Conservation (phyloP, 1,140 invertebrate species). For the Fopius arisanus region DNA sequence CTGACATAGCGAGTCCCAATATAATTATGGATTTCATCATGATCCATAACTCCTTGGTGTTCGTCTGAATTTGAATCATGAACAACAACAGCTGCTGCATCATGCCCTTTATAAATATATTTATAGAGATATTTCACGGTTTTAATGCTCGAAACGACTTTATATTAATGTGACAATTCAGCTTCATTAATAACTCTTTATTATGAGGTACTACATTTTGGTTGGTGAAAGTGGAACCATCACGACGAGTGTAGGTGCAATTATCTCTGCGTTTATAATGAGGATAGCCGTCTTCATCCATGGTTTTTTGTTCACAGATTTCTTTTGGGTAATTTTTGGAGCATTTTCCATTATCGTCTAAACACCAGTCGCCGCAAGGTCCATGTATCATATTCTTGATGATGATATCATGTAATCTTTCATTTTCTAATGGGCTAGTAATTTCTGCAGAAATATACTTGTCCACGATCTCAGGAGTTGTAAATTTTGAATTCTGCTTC, state of each 20-base stretch:
- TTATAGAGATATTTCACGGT: constrained; percentile 15
- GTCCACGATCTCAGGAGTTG: constrained; percentile 42
- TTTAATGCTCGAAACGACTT: constrained; percentile 8
- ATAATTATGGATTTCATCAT: constrained; percentile 7
- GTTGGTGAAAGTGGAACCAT: background rate
- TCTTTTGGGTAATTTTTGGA: no score
- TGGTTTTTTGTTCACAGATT: constrained; percentile 41
- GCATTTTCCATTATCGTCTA: no score
- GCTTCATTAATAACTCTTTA: no score
- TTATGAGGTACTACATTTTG: constrained; percentile 19
- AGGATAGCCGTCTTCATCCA: constrained; percentile 33
- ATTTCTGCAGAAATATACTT: constrained; percentile 63
- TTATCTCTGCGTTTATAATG: constrained; percentile 21
- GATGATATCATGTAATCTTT: constrained; percentile 47
- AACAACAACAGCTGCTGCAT: constrained; percentile 21
- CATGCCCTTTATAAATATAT: constrained; percentile 21
- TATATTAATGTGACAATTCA: constrained; percentile 28
- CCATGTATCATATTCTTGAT: no score
- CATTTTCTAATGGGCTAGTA: constrained; percentile 57
- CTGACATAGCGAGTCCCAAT: background rate
- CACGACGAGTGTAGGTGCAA: background rate
- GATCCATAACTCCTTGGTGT: background rate
- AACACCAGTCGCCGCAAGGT: no score
- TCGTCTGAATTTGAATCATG: no score
- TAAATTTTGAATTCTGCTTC: constrained; percentile 21